These are phyloP conservation scores for Hymenochirus boettgeri DNA, from an alignment of 2,113 vertebrate genomes.

Conservation along the genomic window DNA sequence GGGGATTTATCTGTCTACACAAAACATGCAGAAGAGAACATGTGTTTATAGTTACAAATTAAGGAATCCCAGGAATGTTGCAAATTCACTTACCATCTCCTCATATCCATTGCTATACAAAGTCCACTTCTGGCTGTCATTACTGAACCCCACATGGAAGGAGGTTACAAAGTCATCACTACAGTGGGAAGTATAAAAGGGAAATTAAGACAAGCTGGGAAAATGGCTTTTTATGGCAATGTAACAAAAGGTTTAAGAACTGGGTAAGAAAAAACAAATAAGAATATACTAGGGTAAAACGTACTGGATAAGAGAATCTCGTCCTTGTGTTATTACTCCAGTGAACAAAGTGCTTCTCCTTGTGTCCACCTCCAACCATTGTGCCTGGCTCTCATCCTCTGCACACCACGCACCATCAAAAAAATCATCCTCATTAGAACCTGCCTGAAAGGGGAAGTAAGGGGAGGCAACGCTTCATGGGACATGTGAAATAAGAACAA, in stretches of 20 bases:
- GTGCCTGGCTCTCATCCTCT: conserved; percentile 72
- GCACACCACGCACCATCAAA: conserved; percentile 91
- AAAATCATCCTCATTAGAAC: conserved; percentile 75
- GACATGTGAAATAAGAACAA: no score
- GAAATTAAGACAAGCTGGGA: no score
- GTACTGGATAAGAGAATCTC: conserved; percentile 80
- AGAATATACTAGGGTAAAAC: conserved; percentile 37
- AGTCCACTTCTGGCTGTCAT: conserved; percentile 88
- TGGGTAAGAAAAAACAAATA: no score
- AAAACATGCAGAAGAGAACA: no score
- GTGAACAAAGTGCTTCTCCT: conserved; percentile 84
- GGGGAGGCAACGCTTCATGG: background rate
- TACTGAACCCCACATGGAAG: conserved; percentile 93
- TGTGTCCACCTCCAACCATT: conserved; percentile 90
- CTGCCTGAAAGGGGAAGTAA: conserved; percentile 62
- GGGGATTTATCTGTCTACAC: no score
- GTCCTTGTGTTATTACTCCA: conserved; percentile 85
- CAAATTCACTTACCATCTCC: conserved; percentile 81
- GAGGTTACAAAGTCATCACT: conserved; percentile 88
- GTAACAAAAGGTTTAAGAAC: no score
- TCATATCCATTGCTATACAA: conserved; percentile 87
- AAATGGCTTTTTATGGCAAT: no score
- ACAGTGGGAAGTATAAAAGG: conserved; percentile 29
- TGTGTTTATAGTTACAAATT: no score
- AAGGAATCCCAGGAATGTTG: no score